Evolutionary conservation across 2,888 invertebrate species (phyloP).

Genomic region (Lasioglossum zephyrum): DNA sequence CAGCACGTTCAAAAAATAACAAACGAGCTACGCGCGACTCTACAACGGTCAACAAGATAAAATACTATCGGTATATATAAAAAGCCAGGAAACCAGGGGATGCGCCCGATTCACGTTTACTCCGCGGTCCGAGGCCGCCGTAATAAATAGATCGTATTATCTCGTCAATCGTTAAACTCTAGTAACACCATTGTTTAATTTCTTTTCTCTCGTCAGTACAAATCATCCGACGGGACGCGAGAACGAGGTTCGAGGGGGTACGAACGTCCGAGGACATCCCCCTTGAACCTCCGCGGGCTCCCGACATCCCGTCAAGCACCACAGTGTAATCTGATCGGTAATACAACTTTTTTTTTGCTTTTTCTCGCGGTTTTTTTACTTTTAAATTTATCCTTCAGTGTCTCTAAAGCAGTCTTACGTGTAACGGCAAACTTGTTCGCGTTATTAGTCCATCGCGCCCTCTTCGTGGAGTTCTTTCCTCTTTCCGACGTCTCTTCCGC

Average conservation of each 20-base stretch:
- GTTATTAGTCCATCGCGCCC: slow-evolving; percentile 54
- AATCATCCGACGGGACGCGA: slow-evolving; percentile 67
- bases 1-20: not conserved
- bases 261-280: not conserved
- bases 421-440: slow-evolving; percentile 75
- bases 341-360: slow-evolving; percentile 54
- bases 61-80: not conserved
- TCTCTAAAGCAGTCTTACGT: slow-evolving; percentile 80
- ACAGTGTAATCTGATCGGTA: slow-evolving; percentile 62
- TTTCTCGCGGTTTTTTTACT: slow-evolving; percentile 33
- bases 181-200: slow-evolving; percentile 73
- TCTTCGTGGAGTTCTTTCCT: slow-evolving; percentile 18
- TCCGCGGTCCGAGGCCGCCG: slow-evolving; percentile 72
- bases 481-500: not conserved
- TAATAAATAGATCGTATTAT: slow-evolving; percentile 76
- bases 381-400: slow-evolving; percentile 51
- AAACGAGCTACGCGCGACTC: not conserved
- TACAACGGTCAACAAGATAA: not conserved
- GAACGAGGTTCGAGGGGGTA: not conserved
- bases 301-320: slow-evolving; percentile 73
- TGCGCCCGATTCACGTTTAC: slow-evolving; percentile 68
- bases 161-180: slow-evolving; percentile 75
- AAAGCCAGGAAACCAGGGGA: slow-evolving; percentile 19
- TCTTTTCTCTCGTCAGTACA: slow-evolving; percentile 76
- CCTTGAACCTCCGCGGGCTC: slow-evolving; percentile 37